These are phyloP conservation scores for Trichacis sp. DNA, from an alignment of 2,888 invertebrate species.

Conservation along the genomic window DNA sequence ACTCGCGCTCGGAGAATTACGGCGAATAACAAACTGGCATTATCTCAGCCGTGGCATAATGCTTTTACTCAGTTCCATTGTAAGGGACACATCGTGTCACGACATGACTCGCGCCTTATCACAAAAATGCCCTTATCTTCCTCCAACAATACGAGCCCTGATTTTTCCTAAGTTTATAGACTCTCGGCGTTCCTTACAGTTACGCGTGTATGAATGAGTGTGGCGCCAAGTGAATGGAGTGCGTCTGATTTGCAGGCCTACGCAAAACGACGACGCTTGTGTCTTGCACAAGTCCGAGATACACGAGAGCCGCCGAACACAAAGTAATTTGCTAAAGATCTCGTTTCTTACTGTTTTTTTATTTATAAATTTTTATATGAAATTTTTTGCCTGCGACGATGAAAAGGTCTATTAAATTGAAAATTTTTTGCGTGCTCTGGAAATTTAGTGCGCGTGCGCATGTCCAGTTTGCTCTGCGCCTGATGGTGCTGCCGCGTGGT, in stretches of 20 bases:
- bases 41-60: constrained; percentile 10
- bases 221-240: constrained; percentile 69
- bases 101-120: constrained; percentile 16
- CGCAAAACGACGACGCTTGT: constrained; percentile 46
- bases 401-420: too few relatives aligned
- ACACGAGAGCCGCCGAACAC: constrained; percentile 29
- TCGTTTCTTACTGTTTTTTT: neutral
- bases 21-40: neutral
- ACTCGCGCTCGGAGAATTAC: neutral
- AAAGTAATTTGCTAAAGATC: constrained; percentile 55
- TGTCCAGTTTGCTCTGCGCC: too few relatives aligned
- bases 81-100: constrained; percentile 23
- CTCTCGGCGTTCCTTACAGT: constrained; percentile 26
- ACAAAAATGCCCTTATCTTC: constrained; percentile 30
- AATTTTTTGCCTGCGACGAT: too few relatives aligned
- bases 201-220: constrained; percentile 64
- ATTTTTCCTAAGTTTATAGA: constrained; percentile 40
- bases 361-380: neutral
- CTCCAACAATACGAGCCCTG: constrained; percentile 24
- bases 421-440: too few relatives aligned
- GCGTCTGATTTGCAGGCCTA: constrained; percentile 63
- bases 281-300: constrained; percentile 36
- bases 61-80: constrained; percentile 25
- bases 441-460: too few relatives aligned
- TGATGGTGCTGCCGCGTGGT: too few relatives aligned